phyloP scores from a whole-genome alignment of 2,113 vertebrate genomes.

The Theristicus caerulescens region DNA sequence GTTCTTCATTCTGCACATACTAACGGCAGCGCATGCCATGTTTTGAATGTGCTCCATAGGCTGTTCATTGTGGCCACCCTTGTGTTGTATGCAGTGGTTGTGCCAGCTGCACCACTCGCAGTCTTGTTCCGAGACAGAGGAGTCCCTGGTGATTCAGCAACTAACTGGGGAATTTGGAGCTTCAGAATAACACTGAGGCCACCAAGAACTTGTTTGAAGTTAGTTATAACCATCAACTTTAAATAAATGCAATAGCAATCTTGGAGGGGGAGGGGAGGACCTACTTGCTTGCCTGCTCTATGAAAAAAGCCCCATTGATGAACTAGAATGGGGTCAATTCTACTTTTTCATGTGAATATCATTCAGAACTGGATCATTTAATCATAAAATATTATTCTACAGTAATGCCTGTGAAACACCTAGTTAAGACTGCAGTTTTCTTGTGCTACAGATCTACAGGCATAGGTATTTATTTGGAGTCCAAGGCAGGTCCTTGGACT shows the following conservation, averaged over 20 bases:
- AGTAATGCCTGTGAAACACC: not conserved
- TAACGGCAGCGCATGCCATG: rapidly evolving
- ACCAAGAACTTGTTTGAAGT: not conserved
- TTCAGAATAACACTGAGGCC: not conserved
- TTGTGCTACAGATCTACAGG: not conserved
- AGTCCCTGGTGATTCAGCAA: not conserved
- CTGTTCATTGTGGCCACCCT: not conserved
- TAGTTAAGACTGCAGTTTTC: not conserved
- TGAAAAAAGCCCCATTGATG: not conserved
- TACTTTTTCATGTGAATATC: not conserved
- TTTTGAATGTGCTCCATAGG: not conserved
- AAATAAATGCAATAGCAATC: not conserved
- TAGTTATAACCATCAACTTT: not conserved
- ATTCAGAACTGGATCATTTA: not conserved
- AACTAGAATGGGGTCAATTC: not conserved
- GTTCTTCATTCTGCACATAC: not conserved
- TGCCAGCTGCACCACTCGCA: not conserved
- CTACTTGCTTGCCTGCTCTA: not conserved
- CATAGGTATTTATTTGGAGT: not conserved
- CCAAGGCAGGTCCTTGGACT: not conserved
- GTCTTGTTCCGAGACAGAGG: not conserved
- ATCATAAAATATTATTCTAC: not conserved
- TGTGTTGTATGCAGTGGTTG: not conserved
- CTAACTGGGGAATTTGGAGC: not conserved
- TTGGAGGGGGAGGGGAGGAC: not conserved